These are phyloP conservation scores for Eupristina koningsbergeri DNA, from an alignment of 1,140 invertebrate species.

Conservation along the genomic window DNA sequence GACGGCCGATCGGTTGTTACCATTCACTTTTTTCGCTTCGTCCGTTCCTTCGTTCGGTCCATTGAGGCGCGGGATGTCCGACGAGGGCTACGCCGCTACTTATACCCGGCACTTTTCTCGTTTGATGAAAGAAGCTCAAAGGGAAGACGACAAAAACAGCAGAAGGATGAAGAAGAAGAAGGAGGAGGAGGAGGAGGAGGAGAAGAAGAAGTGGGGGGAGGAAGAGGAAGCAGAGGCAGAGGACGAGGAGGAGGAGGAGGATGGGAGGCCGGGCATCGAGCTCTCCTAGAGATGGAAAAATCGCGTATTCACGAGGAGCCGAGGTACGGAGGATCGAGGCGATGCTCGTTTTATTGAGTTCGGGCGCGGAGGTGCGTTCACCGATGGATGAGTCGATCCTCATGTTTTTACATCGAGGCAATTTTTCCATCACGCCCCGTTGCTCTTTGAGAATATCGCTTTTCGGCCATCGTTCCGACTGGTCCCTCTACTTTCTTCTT, in stretches of 20 bases:
- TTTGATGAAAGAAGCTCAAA: not conserved
- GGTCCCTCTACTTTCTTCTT: conserved; percentile 29
- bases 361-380: conserved; percentile 52
- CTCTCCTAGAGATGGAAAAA: conserved; percentile 48
- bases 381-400: conserved; percentile 63
- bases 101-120: not conserved
- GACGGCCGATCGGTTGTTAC: conserved; percentile 65
- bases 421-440: conserved; percentile 72
- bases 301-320: conserved; percentile 53
- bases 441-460: conserved; percentile 63
- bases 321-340: not conserved
- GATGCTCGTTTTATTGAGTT: conserved; percentile 70
- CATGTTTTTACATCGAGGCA: conserved; percentile 75
- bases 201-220: not conserved
- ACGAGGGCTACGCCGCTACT: not conserved
- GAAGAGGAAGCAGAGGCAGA: not conserved
- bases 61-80: not conserved
- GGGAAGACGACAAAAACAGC: too few relatives aligned
- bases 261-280: conserved; percentile 32
- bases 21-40: not conserved
- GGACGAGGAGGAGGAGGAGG: not conserved
- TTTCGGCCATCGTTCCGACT: conserved; percentile 56
- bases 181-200: not conserved
- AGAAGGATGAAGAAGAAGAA: not conserved
- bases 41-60: not conserved